These are phyloP conservation scores for Eulimnadia texana DNA, from an alignment of 1,140 invertebrate genomes.

Conservation along the genomic window DNA sequence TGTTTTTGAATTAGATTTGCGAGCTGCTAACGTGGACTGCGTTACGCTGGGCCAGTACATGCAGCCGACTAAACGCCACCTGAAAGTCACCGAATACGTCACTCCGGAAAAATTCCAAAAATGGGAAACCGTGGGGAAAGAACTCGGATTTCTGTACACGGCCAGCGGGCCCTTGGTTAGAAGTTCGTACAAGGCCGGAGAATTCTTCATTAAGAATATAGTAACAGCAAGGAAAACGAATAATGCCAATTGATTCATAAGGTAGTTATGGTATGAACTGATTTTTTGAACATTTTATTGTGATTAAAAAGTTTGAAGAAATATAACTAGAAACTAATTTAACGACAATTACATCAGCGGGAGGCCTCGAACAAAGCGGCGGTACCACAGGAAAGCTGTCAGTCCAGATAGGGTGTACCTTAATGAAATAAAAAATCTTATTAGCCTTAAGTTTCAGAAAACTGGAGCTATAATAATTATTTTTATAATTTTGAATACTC, in stretches of 20 bases:
- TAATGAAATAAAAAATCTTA: no score
- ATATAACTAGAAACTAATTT: conserved; percentile 17
- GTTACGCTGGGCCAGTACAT: conserved; percentile 97
- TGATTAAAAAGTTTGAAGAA: no score
- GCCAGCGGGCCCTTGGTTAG: conserved; percentile 93
- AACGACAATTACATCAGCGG: conserved; percentile 25
- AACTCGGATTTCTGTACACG: conserved; percentile 89
- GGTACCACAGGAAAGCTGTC: conserved; percentile 36
- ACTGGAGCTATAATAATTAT: no score
- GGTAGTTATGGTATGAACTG: no score
- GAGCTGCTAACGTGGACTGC: conserved; percentile 71
- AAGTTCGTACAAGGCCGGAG: conserved; percentile 94
- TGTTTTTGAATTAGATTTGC: conserved; percentile 64
- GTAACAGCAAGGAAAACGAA: no score
- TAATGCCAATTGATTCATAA: no score
- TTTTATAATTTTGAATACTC: no score
- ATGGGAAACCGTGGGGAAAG: conserved; percentile 72
- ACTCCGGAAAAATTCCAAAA: conserved; percentile 86
- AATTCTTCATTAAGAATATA: conserved; percentile 73
- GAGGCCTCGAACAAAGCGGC: conserved; percentile 32
- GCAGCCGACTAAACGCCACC: conserved; percentile 93
- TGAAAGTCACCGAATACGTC: conserved; percentile 84
- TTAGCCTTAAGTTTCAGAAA: no score
- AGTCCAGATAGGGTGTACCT: no score
- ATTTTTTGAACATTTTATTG: no score